phyloP scores from a whole-genome alignment of 2,113 vertebrate species.

The mouse (Mus musculus) region GRCm39 chr9:6338501-6339000 shows the following conservation, averaged over 20 bases:
- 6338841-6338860: not conserved
- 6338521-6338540: not conserved
- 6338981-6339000: not conserved
- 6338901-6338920: not conserved
- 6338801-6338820: not conserved
- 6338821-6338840: not conserved
- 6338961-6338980: not conserved
- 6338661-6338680: not conserved
- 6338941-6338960: not conserved
- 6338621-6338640: not conserved
- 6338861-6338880: not conserved
- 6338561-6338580: not conserved
- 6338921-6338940: not conserved
- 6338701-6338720: not conserved
- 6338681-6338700: not conserved
- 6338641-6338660: no score
- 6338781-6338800: accelerated
- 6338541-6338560: not conserved
- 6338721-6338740: not conserved
- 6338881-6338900: no score
- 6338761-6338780: no score
- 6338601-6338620: not conserved
- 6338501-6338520: not conserved
- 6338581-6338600: no score
- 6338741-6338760: no score